Evolutionary conservation across 2,113 vertebrate species (phyloP), one percentile per base, ranked within the genome.

Genomic region (Grantiella picta): DNA sequence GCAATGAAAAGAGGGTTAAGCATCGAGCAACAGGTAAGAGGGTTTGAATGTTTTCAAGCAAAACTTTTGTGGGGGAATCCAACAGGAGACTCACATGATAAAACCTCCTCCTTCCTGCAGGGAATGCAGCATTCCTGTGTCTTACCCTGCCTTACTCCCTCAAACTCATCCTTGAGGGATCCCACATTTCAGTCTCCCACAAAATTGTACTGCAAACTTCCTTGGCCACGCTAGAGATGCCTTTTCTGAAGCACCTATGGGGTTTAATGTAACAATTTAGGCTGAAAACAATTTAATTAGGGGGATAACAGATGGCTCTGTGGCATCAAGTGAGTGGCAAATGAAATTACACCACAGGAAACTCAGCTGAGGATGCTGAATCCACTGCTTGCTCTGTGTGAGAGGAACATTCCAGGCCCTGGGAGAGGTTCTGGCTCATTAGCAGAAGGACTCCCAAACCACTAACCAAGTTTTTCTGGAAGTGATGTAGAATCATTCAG

Each of bases 261-360:
- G 89, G 57, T 72, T 89, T 91, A 8, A 31, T 64, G 35, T 15
- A 82, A 68, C 82, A 50, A 89, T 63, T 82, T 35, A 59, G 66
- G 71, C 66, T 77, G 76, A 12, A 29, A 95, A 91, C 66, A 91
- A 94, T 95, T 89, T 80, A 86, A 89, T 95, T 82, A 94, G 91
- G 82, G 54, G 44, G 63, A 28, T 64, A 61, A 45, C 93, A 95
- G 89, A 96, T 92, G 93, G 93, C 80, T 94, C 64, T 0, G 2
- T 69, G 79, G 91, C 86, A 89, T 81, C 71, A 77, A 50, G 68
- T 16, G 71, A 79, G 71, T 17, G 29, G 71, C 72, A 94, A 90
- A 94, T 83, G 91, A 81, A 92, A 92, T 92, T 36, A 89, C 86
- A 83, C 68, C 64, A 49, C 13, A 35, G 86, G 83, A 94, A 92